Evolutionary conservation across 2,888 invertebrate genomes (phyloP).

Genomic region (Eupithecia exiguata): DNA sequence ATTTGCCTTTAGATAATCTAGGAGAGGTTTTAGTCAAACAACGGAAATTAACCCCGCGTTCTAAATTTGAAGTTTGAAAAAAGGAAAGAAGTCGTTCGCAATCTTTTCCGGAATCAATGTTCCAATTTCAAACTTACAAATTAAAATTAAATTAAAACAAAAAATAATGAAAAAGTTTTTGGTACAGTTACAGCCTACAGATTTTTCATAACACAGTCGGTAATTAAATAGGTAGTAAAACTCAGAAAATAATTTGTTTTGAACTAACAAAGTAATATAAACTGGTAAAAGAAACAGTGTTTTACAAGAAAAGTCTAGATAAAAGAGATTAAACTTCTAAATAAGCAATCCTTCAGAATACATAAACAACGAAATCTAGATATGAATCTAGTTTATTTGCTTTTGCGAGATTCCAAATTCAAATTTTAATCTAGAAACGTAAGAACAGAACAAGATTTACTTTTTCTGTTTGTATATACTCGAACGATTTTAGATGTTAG

Average conservation of each 20-base stretch:
- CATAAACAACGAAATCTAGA: slow-evolving; percentile 6
- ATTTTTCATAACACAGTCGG: not conserved
- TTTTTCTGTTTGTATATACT: not conserved
- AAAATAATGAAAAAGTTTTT: too few species aligned
- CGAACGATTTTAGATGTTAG: not conserved
- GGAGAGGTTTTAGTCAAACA: slow-evolving; percentile 12
- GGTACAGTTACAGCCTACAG: too few species aligned
- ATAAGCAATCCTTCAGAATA: slow-evolving; percentile 2
- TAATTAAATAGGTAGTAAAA: not conserved
- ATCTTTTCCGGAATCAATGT: not conserved
- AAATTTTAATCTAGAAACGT: slow-evolving; percentile 7
- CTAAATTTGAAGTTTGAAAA: not conserved
- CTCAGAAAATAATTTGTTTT: not conserved
- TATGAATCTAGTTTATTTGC: slow-evolving; percentile 1
- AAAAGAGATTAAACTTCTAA: slow-evolving; percentile 3
- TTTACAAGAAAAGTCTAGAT: slow-evolving; percentile 2
- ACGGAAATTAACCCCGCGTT: not conserved
- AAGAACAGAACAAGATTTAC: too few species aligned
- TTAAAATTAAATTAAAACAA: too few species aligned
- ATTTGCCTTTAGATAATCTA: slow-evolving; percentile 26
- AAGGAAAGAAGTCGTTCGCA: not conserved
- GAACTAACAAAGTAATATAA: not conserved
- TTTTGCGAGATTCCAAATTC: slow-evolving; percentile 11
- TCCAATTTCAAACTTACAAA: not conserved
- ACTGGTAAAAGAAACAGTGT: not conserved